Evolutionary conservation across 2,113 vertebrate species (phyloP), one percentile per base, ranked within the genome.

Genomic region (Holacanthus passer): DNA sequence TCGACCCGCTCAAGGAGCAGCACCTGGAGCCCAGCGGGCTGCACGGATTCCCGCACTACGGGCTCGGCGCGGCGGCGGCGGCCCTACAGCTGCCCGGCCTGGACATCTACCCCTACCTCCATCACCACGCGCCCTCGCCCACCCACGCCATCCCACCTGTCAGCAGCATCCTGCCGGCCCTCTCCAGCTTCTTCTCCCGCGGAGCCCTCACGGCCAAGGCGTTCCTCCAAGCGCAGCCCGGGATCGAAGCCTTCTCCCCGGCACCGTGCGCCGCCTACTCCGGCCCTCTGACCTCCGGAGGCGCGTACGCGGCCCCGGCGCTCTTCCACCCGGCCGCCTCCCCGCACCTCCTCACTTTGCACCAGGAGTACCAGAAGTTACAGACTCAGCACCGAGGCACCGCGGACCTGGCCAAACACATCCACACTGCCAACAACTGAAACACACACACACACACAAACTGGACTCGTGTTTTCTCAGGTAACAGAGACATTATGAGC

Each of bases 121-220:
- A 91, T 59, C 94, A 93, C 66, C 91, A 90, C 66, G 74, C 86
- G 7, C 88, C 87, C 17, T 83, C 93, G 2, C 84, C 90, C 24
- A 73, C 93, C 48, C 74, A 85, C 45, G 24, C 82, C 77, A 86
- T 94, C 81, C 94, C 94, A 89, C 95, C 95, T 90, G 94, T 93
- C 70, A 91, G 93, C 88, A 91, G 92, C 88, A 93, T 95, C 80
- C 87, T 96, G n/a, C 95, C 95, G 39, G 93, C 95, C 8, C 90
- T 96, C 12, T 95, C 95, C 60, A 94, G 90, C 64, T 94, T 96
- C 73, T 95, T 96, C 79, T 94, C 94, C 70, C 88, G 94, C 74
- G 85, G 91, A 52, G 85, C 93, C 12, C 76, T 94, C 64, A 89
- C 93, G 0, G 86, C 92, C 60, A 96, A 96, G 78, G 91, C 93